phyloP scores from a whole-genome alignment of 1,140 invertebrate genomes.

The Lutraria rhynchaena region DNA sequence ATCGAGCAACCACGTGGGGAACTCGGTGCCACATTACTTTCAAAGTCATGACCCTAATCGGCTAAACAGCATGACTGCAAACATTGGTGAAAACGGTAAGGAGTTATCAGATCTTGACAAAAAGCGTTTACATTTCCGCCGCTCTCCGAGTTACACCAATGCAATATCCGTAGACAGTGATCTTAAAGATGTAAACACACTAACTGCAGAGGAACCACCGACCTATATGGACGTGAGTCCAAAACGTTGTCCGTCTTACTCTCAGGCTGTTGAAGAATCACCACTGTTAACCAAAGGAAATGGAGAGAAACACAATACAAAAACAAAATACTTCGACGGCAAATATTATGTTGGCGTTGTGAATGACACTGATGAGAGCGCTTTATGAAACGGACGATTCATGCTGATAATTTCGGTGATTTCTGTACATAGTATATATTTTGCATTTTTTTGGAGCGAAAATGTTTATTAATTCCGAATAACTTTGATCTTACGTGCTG shows the following conservation, averaged over 20 bases:
- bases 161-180: conserved; percentile 55
- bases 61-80: background rate
- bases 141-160: conserved; percentile 61
- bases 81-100: conserved; percentile 1
- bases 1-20: conserved; percentile 7
- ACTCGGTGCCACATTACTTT: background rate
- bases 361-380: conserved; percentile 66
- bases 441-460: too few species aligned
- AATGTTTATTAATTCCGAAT: too few species aligned
- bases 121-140: conserved; percentile 54
- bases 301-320: conserved; percentile 33
- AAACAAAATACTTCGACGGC: conserved; percentile 61
- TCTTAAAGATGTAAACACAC: background rate
- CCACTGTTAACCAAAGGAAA: conserved; percentile 36
- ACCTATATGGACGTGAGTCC: conserved; percentile 17
- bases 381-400: conserved; percentile 50
- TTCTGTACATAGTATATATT: too few species aligned
- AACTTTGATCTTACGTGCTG: too few species aligned
- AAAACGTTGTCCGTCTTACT: conserved; percentile 25
- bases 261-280: conserved; percentile 50
- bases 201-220: background rate
- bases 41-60: background rate
- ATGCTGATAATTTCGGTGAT: too few species aligned
- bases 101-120: conserved; percentile 48
- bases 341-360: conserved; percentile 71